Percentiles rank a stretch among this genome's conserved stretches.
These are phyloP conservation scores for Thalassophryne amazonica DNA, from an alignment of 2,797 vertebrate genomes.

Conservation along the genomic window DNA sequence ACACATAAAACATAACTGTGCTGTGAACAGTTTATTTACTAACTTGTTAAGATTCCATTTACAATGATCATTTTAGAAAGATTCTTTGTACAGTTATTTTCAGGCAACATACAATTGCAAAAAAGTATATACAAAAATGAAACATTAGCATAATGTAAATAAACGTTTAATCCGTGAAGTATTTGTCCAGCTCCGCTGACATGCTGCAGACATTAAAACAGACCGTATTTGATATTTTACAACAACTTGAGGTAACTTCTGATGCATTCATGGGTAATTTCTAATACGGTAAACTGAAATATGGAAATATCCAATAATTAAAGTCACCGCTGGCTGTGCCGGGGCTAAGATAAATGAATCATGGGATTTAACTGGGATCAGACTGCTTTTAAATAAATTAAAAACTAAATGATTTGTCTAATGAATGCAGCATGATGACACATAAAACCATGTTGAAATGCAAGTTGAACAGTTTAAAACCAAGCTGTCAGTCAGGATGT, in stretches of 20 bases:
- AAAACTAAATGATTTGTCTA: constrained; percentile 33
- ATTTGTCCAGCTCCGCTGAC: constrained; percentile 45
- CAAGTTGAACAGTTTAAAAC: constrained; percentile 18
- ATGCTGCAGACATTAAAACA: constrained; percentile 56
- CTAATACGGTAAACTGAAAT: constrained; percentile 3
- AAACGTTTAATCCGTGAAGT: constrained; percentile 53
- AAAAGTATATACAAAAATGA: constrained; percentile 71
- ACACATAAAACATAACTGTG: constrained; percentile 14
- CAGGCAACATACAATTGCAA: constrained; percentile 73
- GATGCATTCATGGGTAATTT: constrained; percentile 9
- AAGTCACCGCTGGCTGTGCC: constrained; percentile 18
- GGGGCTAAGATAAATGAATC: constrained; percentile 1
- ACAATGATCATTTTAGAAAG: constrained; percentile 74
- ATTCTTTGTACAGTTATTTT: constrained; percentile 80
- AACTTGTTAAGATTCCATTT: constrained; percentile 76
- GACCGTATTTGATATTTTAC: constrained; percentile 9
- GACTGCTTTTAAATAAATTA: constrained; percentile 59
- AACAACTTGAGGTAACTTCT: constrained; percentile 5
- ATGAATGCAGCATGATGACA: constrained; percentile 44
- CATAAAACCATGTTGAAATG: constrained; percentile 33
- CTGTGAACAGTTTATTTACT: constrained; percentile 79
- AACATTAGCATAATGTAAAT: constrained; percentile 71
- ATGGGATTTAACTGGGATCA: constrained; percentile 20
- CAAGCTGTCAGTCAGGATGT: constrained; percentile 58
- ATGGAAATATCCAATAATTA: constrained; percentile 6